These are phyloP conservation scores for Altica lythri DNA, from an alignment of 2,888 invertebrate genomes.

Conservation along the genomic window DNA sequence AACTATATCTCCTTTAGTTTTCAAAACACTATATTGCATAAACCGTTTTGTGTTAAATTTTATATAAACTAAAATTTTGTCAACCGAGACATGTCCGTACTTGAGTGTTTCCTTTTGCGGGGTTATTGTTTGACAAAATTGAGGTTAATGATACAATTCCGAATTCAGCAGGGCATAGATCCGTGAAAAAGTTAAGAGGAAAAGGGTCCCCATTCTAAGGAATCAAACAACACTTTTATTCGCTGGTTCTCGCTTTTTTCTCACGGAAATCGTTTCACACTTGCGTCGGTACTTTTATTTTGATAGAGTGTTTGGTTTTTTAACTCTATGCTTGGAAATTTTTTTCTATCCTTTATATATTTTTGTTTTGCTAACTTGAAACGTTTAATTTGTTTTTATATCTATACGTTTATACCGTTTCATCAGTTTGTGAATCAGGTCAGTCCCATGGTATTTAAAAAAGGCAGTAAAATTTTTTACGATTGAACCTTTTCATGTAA, in stretches of 20 bases:
- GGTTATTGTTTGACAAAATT: conserved; percentile 19
- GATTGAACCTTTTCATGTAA: background rate
- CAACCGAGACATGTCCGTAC: conserved; percentile 20
- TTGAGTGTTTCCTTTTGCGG: conserved; percentile 19
- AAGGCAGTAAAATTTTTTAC: background rate
- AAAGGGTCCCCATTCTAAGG: conserved; percentile 14
- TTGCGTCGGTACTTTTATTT: too few relatives aligned
- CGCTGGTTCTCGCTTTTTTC: conserved; percentile 11
- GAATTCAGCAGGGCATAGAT: conserved; percentile 27
- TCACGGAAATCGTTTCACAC: conserved; percentile 21
- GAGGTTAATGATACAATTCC: conserved; percentile 26
- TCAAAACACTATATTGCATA: too few relatives aligned
- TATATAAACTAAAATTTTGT: conserved; percentile 20
- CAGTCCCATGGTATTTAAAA: background rate
- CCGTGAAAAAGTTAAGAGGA: conserved; percentile 22
- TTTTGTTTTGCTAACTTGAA: too few relatives aligned
- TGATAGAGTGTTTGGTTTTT: too few relatives aligned
- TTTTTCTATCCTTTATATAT: too few relatives aligned
- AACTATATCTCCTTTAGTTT: too few relatives aligned
- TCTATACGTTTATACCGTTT: too few relatives aligned
- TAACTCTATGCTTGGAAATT: too few relatives aligned
- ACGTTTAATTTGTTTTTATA: background rate
- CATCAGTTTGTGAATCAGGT: background rate
- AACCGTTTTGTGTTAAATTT: too few relatives aligned
- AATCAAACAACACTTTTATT: conserved; percentile 7